These are phyloP conservation scores for Gymnosoma rotundatum DNA, from an alignment of 2,888 invertebrate species.

Conservation along the genomic window DNA sequence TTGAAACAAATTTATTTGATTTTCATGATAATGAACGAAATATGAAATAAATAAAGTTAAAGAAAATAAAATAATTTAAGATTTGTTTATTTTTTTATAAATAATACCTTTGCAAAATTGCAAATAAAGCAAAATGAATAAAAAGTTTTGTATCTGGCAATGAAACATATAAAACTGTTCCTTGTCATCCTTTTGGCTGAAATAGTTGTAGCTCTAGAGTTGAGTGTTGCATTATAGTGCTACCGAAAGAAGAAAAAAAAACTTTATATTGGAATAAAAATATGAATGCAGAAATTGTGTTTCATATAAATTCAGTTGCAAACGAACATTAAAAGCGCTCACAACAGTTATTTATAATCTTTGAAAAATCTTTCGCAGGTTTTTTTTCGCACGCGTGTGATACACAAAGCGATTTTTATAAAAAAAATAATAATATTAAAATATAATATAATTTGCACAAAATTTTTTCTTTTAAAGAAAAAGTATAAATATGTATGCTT, in stretches of 20 bases:
- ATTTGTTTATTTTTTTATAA: too few species aligned
- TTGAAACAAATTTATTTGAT: background rate
- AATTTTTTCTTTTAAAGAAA: constrained; percentile 4
- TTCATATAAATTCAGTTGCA: constrained; percentile 69
- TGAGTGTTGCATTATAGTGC: constrained; percentile 47
- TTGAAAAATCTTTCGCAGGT: constrained; percentile 28
- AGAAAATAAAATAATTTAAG: too few species aligned
- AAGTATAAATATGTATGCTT: constrained; percentile 1
- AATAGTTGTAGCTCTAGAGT: constrained; percentile 23
- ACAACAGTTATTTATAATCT: constrained; percentile 50
- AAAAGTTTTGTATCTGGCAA: constrained; percentile 19
- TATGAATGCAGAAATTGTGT: constrained; percentile 65
- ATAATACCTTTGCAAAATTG: too few species aligned
- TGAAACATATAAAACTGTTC: constrained; percentile 44
- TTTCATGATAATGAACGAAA: background rate
- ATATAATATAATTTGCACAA: background rate
- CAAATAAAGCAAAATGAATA: background rate
- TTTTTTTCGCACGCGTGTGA: constrained; percentile 67
- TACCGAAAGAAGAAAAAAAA: constrained; percentile 5
- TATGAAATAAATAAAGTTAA: background rate
- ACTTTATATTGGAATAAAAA: constrained; percentile 49
- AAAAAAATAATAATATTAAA: background rate
- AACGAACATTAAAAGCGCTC: constrained; percentile 70
- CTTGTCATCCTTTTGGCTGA: constrained; percentile 17
- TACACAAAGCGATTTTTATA: constrained; percentile 59